Evolutionary conservation across 2,797 vertebrate species (phyloP), one percentile per base, ranked within the genome.

Genomic region (Furcifer pardalis): DNA sequence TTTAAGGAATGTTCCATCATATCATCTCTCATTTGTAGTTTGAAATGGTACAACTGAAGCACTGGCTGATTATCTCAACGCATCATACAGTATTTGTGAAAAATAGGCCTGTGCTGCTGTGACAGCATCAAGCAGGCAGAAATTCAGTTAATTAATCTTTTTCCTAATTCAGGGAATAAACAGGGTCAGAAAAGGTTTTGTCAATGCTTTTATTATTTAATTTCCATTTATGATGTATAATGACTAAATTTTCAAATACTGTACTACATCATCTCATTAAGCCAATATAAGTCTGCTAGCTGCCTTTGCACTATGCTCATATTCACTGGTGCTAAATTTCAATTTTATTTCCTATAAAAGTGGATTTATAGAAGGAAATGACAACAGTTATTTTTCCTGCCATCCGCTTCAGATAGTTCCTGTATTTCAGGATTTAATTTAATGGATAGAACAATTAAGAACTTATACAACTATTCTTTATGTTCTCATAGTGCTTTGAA

Each of bases 401-500:
- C 82, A 85, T 27, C 75, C 79, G 65, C 71, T 0, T 0, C 0
- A 49, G 72, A 84, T 85, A 82, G 56, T 85, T 85, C 77, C 65
- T 88, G 49, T 1, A 0, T 0, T 3, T 71, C 68, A 46, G 74
- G n/a, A 49, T 23, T 84, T 79, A 80, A 66, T 68, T 72, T 85
- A 82, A 85, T 87, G 84, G 86, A 77, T 65, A 63, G 59, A 79
- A 82, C 89, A 83, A 72, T 7, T 0, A 32, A 83, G 63, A 40
- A 81, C 37, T 46, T 75, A 69, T 4, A 13, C 0, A 10, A 56
- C 42, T 17, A 1, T 42, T 82, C 56, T 62, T 56, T 19, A 2
- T 60, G 79, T 42, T 73, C 85, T 90, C 32, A 49, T 66, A 32
- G 71, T 82, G 81, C 82, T 10, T 0, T 91, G 84, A 89, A 68